phyloP scores from a whole-genome alignment of 2,888 invertebrate genomes.

The Ophion costatus region DNA sequence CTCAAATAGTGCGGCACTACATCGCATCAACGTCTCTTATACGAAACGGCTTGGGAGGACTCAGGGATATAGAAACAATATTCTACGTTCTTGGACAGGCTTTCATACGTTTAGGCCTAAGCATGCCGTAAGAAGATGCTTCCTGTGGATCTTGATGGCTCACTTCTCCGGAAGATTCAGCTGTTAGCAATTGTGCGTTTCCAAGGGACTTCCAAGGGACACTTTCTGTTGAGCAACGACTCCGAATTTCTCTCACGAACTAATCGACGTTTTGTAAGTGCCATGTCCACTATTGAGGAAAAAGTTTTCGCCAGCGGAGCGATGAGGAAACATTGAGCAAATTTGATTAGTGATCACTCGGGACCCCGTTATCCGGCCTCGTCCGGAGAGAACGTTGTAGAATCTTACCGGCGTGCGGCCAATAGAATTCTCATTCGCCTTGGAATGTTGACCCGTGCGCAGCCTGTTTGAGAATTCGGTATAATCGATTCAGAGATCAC shows the following conservation, averaged over 20 bases:
- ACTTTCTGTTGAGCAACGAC: neutral
- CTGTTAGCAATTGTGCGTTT: neutral
- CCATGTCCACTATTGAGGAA: neutral
- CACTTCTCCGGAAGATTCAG: conserved; percentile 7
- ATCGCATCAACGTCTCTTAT: conserved; percentile 23
- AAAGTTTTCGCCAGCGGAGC: neutral
- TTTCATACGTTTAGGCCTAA: neutral
- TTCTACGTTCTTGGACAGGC: conserved; percentile 45
- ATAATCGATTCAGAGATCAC: conserved; percentile 25
- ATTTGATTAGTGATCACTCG: conserved; percentile 12
- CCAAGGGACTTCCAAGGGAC: neutral
- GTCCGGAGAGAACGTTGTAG: neutral
- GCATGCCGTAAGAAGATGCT: conserved; percentile 25
- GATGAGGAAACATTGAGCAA: conserved; percentile 1
- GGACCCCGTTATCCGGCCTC: neutral
- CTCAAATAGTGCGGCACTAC: conserved; percentile 56
- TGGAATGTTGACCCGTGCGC: conserved; percentile 3
- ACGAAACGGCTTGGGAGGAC: conserved; percentile 2
- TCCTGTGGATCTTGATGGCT: conserved; percentile 4
- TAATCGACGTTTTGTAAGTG: neutral
- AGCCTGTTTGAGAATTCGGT: neutral
- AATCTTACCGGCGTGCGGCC: neutral
- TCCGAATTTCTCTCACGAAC: neutral
- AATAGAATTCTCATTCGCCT: conserved; percentile 7
- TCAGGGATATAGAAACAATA: conserved; percentile 33